Conservation (phyloP, 1,140 invertebrate genomes). For the Chrysopa pallens region DNA sequence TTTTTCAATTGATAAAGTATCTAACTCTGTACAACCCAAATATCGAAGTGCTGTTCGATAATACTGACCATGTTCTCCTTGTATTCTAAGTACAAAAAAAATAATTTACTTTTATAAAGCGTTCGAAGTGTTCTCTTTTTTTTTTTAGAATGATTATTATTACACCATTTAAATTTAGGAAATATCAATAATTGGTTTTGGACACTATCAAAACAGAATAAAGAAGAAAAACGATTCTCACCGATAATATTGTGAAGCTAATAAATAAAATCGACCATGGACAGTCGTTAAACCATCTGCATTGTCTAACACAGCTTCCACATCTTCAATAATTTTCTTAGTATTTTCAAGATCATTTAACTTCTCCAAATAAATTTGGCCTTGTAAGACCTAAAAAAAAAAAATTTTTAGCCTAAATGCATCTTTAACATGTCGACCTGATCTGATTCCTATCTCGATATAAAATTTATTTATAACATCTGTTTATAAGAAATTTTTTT, state of each 20-base stretch:
- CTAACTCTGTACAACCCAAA: conserved; percentile 78
- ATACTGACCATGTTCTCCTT: conserved; percentile 81
- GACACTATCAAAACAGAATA: no score
- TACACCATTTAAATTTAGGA: no score
- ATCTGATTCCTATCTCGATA: no score
- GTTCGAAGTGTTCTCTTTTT: no score
- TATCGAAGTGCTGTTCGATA: conserved; percentile 90
- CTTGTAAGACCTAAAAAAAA: conserved; percentile 46
- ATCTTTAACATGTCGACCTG: no score
- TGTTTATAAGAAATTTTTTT: no score
- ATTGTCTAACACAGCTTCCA: conserved; percentile 71
- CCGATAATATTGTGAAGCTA: conserved; percentile 81
- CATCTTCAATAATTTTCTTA: conserved; percentile 80
- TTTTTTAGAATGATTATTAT: no score
- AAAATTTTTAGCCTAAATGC: no score
- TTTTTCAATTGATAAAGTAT: conserved; percentile 40
- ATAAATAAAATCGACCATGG: conserved; percentile 86
- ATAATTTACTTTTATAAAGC: conserved; percentile 7
- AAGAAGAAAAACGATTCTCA: conserved; percentile 15
- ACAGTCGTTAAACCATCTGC: conserved; percentile 84
- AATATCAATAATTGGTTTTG: no score
- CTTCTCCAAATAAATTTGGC: conserved; percentile 67
- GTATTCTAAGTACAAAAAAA: conserved; percentile 36
- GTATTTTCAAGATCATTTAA: conserved; percentile 64
- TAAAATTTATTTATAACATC: no score